Conservation (phyloP, 64 coral and sea anemone genomes). For the Acropora yongei region DNA sequence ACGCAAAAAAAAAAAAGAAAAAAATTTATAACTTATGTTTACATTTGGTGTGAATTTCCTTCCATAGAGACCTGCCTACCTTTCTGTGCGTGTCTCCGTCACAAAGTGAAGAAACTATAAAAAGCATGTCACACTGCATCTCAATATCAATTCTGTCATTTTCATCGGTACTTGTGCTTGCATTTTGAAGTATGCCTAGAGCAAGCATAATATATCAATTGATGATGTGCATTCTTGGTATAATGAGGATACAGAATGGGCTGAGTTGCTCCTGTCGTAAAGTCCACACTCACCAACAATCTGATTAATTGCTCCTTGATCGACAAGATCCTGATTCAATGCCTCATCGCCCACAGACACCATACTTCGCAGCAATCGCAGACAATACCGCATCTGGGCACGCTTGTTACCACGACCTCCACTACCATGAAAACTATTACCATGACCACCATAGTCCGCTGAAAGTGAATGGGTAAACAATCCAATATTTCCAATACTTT, state of each 20-base stretch:
- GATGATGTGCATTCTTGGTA: too few species aligned
- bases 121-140: conserved; percentile 99
- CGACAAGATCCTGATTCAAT: conserved; percentile 90
- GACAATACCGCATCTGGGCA: conserved; percentile 93
- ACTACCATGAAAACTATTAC: conserved; percentile 96
- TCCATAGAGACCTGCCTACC: conserved; percentile 44
- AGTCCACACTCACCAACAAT: conserved; percentile 64
- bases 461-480: not conserved
- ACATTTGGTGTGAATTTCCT: not conserved
- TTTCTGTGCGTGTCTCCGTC: conserved; percentile 92
- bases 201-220: not conserved
- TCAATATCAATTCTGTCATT: conserved; percentile 93
- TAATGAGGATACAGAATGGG: too few species aligned
- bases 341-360: conserved; percentile 84
- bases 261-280: not conserved
- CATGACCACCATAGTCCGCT: conserved; percentile 99
- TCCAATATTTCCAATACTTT: not conserved
- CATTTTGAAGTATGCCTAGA: conserved; percentile 87
- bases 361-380: conserved; percentile 91
- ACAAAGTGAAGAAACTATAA: conserved; percentile 92
- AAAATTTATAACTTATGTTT: too few species aligned
- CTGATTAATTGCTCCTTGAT: conserved; percentile 93
- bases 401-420: conserved; percentile 99
- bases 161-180: conserved; percentile 95
- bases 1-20: too few species aligned